Conservation (phyloP, 2,888 invertebrate genomes). For the Petrophora chlorosata region DNA sequence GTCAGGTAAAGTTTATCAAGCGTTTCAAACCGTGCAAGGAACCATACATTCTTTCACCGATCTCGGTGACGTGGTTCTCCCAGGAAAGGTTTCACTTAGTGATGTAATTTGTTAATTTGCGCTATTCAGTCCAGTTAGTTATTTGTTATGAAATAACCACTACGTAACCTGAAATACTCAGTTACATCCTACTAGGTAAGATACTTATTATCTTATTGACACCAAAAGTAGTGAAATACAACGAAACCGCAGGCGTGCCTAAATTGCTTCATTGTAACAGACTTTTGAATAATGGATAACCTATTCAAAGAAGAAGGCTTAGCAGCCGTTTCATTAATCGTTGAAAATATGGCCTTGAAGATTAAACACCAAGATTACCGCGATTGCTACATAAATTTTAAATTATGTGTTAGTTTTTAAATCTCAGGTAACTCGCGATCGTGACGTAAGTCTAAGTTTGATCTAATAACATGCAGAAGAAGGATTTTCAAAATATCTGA, state of each 20-base stretch:
- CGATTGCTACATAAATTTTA: slow-evolving; percentile 16
- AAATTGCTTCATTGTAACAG: not conserved
- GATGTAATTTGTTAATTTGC: no score
- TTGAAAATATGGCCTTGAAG: slow-evolving; percentile 5
- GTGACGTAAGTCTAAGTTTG: not conserved
- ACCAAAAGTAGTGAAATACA: not conserved
- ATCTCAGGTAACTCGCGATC: not conserved
- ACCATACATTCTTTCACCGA: no score
- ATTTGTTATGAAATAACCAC: no score
- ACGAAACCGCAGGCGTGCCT: not conserved
- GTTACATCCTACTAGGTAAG: no score
- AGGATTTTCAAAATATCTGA: no score
- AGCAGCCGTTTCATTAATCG: not conserved
- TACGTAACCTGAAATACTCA: no score
- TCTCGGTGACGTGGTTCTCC: no score
- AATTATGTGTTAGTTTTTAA: not conserved
- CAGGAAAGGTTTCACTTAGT: no score
- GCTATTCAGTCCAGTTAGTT: no score
- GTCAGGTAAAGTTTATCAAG: no score
- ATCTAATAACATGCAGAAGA: not conserved
- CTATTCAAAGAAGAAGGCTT: slow-evolving; percentile 2
- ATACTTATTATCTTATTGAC: no score
- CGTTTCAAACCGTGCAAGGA: no score
- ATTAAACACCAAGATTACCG: slow-evolving; percentile 10
- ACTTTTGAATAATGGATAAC: slow-evolving; percentile 4